Evolutionary conservation across 2,888 invertebrate genomes (phyloP).

Genomic region (Drosophila engyochracea): DNA sequence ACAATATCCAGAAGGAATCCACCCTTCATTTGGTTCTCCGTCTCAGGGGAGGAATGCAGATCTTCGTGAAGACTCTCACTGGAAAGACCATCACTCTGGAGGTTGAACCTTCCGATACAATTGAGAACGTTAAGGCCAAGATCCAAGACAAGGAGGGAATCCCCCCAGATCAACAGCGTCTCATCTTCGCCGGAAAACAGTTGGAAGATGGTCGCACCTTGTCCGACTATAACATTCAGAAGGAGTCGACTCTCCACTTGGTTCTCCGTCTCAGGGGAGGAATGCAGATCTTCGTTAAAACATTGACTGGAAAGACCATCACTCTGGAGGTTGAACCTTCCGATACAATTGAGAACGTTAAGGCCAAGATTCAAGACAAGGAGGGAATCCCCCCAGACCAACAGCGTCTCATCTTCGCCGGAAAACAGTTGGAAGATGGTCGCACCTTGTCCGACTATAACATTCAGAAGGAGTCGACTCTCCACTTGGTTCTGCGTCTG

Average conservation of each 20-base stretch:
- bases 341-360: slow-evolving; percentile 68
- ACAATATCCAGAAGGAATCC: slow-evolving; percentile 51
- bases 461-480: slow-evolving; percentile 77
- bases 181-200: slow-evolving; percentile 79
- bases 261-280: slow-evolving; percentile 50
- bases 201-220: slow-evolving; percentile 76
- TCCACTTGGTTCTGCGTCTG: slow-evolving; percentile 50
- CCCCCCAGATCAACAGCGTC: slow-evolving; percentile 80
- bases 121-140: slow-evolving; percentile 77
- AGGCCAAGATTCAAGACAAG: slow-evolving; percentile 78
- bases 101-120: slow-evolving; percentile 64
- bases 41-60: slow-evolving; percentile 87
- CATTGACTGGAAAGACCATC: too few relatives aligned
- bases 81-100: slow-evolving; percentile 72
- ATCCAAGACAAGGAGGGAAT: slow-evolving; percentile 80
- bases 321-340: too few relatives aligned
- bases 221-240: slow-evolving; percentile 79
- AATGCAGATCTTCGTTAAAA: too few relatives aligned
- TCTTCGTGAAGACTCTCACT: slow-evolving; percentile 76
- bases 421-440: slow-evolving; percentile 77
- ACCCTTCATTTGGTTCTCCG: slow-evolving; percentile 51
- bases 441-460: slow-evolving; percentile 78
- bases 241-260: slow-evolving; percentile 77
- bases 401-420: slow-evolving; percentile 78
- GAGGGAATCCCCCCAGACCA: slow-evolving; percentile 81